Base-by-base conservation (phyloP, 2,797 vertebrate genomes). In the Gallinago solitaria region DNA sequence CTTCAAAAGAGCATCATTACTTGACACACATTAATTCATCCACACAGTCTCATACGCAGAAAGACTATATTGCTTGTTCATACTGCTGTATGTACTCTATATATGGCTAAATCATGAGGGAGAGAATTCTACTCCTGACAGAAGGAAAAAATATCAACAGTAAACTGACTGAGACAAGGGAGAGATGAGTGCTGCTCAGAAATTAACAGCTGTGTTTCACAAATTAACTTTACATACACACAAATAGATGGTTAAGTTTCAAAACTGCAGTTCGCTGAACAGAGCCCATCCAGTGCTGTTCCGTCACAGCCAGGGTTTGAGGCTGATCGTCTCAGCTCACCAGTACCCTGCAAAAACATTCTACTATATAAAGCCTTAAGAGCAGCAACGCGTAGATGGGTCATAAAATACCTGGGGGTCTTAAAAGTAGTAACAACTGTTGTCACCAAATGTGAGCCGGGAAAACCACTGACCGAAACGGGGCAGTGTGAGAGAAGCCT, bases 81-180 rank as follows among this genome's bases (percentile, higher is more conserved):
- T 7, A 15, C 18, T 2, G 3, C 27, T 53, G 25, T 0, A 15
- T 4, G 25, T 1, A 53, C 19, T 30, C 7, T 47, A 27, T 16
- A 6, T 5, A 18, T 3, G 35, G 51, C 25, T 56, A 35, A 19
- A 50, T 39, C 39, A 21, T 10, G 54, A 45, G 48, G 24, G 25
- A 50, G 23, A 45, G 20, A 77, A 67, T 43, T 82, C n/a, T 35
- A 12, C 45, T 59, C 25, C 30, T 16, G n/a, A 35, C 14, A 33
- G 25, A n/a, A 57, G 9, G 32, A 83, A 59, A 65, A 45, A 48
- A 43, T 59, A 35, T 10, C 16, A 71, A 10, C 18, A 47, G 45
- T 16, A 43, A 65, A 43, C 65, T 59, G 50, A 15, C 16, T 15
- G 15, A 60, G 73, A 32, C 19, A 65, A 37, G 17, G 32, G 35